Base-by-base conservation (phyloP, 1,140 invertebrate genomes). In the Drosophila bocqueti region DNA sequence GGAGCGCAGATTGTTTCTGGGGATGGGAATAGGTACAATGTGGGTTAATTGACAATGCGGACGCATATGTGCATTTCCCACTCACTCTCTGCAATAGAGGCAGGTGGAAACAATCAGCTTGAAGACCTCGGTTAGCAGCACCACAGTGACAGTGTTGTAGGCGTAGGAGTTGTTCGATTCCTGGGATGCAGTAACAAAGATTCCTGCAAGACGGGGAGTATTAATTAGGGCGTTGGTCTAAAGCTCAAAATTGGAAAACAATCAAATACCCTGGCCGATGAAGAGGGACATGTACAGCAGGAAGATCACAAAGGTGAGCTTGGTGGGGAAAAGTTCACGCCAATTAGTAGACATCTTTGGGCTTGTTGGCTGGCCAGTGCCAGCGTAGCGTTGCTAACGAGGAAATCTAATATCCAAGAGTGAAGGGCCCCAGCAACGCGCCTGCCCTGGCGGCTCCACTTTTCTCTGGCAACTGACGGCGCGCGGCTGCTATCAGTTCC, bases 121-220 rank as follows among this genome's bases (percentile, higher is more conserved):
- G 10, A 98, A 91, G 34, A 97, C 93, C 94, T 99, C 98, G 11
- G 97, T 98, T 52, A 98, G 93, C 59, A 99, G 94, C 29, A 99
- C 98, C 29, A 98, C 97, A 26, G 96, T 96, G 3, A 97, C 95
- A 31, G 96, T 97, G 91, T 98, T 98, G 84, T 98, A 99, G 68
- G 95, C 95, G 93, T 99, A 99, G 24, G 94, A 94, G 81, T 97
- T 96, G 89, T 96, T 95, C 54, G 95, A 94, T 69, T 95, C 95
- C 94, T 98, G 97, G 9, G 97, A 98, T 78, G 96, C 96, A 52
- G 96, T 98, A 18, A 99, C 97, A 77, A 99, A 95, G 75, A 99
- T 96, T 83, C 97, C 98, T 99, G n/a, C 50, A 81, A 57, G 40
- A 34, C 21, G 2, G 61, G 50, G 15, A 26, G 3, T 16, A 16